Percentiles rank a stretch among this genome's conserved stretches.
Evolutionary conservation across 53 echinoderm and acorn worm species (phyloP).

Genomic region (Mesocentrotus franciscanus): DNA sequence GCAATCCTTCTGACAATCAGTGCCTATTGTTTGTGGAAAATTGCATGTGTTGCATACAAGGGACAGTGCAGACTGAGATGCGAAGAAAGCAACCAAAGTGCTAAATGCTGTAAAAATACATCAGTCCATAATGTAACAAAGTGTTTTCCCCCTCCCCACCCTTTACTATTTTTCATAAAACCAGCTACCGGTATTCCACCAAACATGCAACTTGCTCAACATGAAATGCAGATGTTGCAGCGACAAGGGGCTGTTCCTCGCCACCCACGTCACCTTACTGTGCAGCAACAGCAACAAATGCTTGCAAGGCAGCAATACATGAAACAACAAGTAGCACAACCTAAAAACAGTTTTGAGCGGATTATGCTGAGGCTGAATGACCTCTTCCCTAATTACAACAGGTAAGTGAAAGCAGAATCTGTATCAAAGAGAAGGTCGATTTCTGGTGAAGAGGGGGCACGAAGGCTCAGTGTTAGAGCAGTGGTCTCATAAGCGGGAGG

Average conservation of each 20-base stretch:
- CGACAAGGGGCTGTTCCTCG: slow-evolving; percentile 2
- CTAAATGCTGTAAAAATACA: too few species aligned
- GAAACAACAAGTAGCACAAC: slow-evolving; percentile 60
- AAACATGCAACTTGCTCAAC: slow-evolving; percentile 38
- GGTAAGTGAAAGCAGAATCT: slow-evolving; percentile 70
- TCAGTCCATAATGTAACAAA: not conserved
- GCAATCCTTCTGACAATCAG: too few species aligned
- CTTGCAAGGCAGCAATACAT: slow-evolving; percentile 23
- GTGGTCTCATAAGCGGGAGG: too few species aligned
- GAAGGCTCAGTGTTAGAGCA: too few species aligned
- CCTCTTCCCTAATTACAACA: slow-evolving; percentile 86
- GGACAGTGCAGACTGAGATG: too few species aligned
- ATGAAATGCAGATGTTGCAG: slow-evolving; percentile 9
- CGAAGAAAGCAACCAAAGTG: too few species aligned
- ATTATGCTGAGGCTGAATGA: slow-evolving; percentile 83
- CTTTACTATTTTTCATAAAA: not conserved
- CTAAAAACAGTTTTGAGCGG: slow-evolving; percentile 91
- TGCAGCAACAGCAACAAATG: slow-evolving; percentile 47
- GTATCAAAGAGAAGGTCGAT: not conserved
- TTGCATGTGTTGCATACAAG: too few species aligned
- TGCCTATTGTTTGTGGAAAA: too few species aligned
- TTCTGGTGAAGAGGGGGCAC: too few species aligned
- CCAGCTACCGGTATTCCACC: slow-evolving; percentile 23
- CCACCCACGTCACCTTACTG: not conserved
- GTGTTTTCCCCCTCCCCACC: not conserved